Conservation (phyloP, 2,797 vertebrate species). For the Liparis tanakae region DNA sequence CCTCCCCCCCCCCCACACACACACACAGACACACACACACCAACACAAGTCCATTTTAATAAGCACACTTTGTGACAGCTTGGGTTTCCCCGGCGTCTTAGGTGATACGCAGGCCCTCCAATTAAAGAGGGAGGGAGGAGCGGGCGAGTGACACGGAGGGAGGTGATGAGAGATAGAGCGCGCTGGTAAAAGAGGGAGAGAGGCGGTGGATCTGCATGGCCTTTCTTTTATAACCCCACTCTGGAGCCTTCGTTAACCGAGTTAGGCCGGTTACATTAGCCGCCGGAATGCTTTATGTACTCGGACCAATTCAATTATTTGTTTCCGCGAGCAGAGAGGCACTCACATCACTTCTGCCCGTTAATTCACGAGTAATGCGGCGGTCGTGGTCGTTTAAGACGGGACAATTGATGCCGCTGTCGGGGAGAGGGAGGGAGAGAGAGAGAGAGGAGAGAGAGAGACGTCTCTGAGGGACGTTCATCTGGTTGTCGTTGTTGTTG, state of each 20-base stretch:
- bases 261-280: slow-evolving; percentile 86
- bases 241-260: slow-evolving; percentile 81
- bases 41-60: slow-evolving; percentile 68
- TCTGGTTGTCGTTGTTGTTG: slow-evolving; percentile 18
- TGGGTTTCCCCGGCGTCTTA: slow-evolving; percentile 75
- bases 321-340: slow-evolving; percentile 82
- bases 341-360: slow-evolving; percentile 87
- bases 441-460: slow-evolving; percentile 46
- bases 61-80: slow-evolving; percentile 82
- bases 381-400: slow-evolving; percentile 88
- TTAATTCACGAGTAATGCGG: slow-evolving; percentile 90
- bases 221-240: slow-evolving; percentile 59
- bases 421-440: slow-evolving; percentile 56
- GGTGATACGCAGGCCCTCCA: slow-evolving; percentile 73
- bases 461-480: slow-evolving; percentile 49
- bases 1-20: not conserved
- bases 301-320: slow-evolving; percentile 90
- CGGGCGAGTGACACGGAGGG: slow-evolving; percentile 55
- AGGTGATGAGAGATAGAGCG: slow-evolving; percentile 70
- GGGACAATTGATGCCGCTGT: slow-evolving; percentile 86
- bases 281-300: slow-evolving; percentile 87
- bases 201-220: slow-evolving; percentile 60
- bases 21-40: too few species aligned
- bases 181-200: slow-evolving; percentile 18
- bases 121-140: slow-evolving; percentile 71